A percentile compares a stretch with the other conserved stretches of the same genome.
Conservation (phyloP, 2,888 invertebrate species). For the Cosmorhoe ocellata region DNA sequence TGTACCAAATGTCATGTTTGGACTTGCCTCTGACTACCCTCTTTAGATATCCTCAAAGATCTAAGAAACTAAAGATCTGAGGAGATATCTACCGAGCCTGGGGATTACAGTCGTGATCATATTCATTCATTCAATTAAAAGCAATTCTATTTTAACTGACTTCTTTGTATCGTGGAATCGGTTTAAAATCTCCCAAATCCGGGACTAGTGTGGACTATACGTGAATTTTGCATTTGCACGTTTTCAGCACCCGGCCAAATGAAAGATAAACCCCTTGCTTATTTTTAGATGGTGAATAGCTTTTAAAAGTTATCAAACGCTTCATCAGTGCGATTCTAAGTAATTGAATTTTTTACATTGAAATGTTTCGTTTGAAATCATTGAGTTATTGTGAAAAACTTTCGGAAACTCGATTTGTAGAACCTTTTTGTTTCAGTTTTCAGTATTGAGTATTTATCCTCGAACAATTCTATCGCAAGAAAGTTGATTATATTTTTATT, state of each 20-base stretch:
- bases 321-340: slow-evolving; percentile 10
- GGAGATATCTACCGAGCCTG: no score
- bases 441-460: no score
- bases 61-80: no score
- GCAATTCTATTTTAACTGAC: slow-evolving; percentile 17
- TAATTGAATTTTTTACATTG: slow-evolving; percentile 7
- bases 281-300: background rate
- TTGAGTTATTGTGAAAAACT: background rate
- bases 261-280: slow-evolving; percentile 7
- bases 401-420: background rate
- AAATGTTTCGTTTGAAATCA: background rate
- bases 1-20: no score
- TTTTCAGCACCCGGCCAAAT: slow-evolving; percentile 22
- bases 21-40: no score
- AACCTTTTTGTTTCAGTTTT: no score
- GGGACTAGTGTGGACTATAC: slow-evolving; percentile 38
- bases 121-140: no score
- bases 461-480: no score
- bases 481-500: no score
- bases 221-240: slow-evolving; percentile 44
- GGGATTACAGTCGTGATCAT: no score
- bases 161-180: slow-evolving; percentile 14
- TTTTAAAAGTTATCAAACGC: slow-evolving; percentile 13
- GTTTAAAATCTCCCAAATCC: slow-evolving; percentile 50
- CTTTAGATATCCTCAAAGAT: no score